Evolutionary conservation across 2,113 vertebrate genomes (phyloP).

Genomic region (Himantopus leucocephalus): DNA sequence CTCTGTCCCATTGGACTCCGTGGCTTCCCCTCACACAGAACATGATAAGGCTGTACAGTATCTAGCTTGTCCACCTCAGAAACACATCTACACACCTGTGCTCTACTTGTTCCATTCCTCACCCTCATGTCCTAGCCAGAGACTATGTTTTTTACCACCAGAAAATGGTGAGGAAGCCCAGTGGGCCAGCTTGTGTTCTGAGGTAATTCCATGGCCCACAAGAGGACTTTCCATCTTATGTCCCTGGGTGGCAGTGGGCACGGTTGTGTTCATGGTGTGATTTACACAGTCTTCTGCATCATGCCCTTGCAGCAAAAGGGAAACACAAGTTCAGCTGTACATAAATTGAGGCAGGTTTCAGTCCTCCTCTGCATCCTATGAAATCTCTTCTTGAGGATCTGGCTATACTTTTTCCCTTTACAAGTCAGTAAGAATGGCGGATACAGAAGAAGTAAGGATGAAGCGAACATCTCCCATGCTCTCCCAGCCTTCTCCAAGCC

Average conservation of each 20-base stretch:
- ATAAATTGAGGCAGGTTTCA: background rate
- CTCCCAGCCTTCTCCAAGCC: background rate
- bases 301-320: background rate
- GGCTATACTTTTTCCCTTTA: background rate
- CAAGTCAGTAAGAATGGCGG: background rate
- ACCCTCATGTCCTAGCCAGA: background rate
- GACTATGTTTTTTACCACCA: background rate
- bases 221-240: background rate
- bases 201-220: background rate
- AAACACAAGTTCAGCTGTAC: background rate
- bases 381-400: background rate
- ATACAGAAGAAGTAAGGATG: background rate
- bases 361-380: background rate
- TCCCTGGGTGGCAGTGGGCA: background rate
- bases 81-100: background rate
- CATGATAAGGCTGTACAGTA: background rate
- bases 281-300: background rate
- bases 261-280: background rate
- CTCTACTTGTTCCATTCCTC: rapidly evolving
- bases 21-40: background rate
- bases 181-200: background rate
- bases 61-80: background rate
- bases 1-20: background rate
- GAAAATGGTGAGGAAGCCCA: background rate
- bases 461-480: background rate